Base-by-base conservation (phyloP, 2,888 invertebrate species). In the Tethea ocularis region DNA sequence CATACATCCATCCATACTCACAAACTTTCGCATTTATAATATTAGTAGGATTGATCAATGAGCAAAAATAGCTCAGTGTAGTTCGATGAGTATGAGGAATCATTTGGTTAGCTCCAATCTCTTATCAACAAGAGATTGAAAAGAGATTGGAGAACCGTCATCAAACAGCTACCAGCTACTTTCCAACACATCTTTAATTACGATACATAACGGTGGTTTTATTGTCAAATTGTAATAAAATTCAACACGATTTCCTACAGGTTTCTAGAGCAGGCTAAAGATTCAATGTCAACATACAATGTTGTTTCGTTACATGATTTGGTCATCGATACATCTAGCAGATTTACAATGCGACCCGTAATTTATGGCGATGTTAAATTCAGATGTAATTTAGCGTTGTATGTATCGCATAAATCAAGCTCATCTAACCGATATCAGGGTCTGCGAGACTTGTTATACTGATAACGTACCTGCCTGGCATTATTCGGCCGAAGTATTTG, bases 341-440 rank as follows among this genome's bases (percentile, higher is more conserved):
- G 91, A 91, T 92, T 92, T 92, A 93, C 89, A 91, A 87, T 91
- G 87, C 86, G 79, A 80, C 82, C 83, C 72, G 81, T 87, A 88
- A 92, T 93, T 92, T 92, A 93, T 92, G 75, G 89, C 86, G 83
- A 82, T 91, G 91, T 91, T 89, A 88, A 86, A 88, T 91, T 88
- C 89, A 91, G 89, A 91, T 91, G 89, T 91, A 91, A 92, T 93
- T 92, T 92, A 93, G 90, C 90, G 91, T 88, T 89, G 90, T 87
- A 84, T 84, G 83, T 80, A 54, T 75, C 71, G 76, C 84, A 87
- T 92, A 93, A 92, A 92, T 93, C 91, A 91, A 85, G 84, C 82
- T 87, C 91, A 87, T 90, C 92, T 83, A 76, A 79, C 78, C 64
- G 88, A 87, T 87, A 86, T 88, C 87, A 78, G 80, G 81, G 78